phyloP scores from a whole-genome alignment of 2,797 vertebrate genomes.

The Muscicapa comitata region DNA sequence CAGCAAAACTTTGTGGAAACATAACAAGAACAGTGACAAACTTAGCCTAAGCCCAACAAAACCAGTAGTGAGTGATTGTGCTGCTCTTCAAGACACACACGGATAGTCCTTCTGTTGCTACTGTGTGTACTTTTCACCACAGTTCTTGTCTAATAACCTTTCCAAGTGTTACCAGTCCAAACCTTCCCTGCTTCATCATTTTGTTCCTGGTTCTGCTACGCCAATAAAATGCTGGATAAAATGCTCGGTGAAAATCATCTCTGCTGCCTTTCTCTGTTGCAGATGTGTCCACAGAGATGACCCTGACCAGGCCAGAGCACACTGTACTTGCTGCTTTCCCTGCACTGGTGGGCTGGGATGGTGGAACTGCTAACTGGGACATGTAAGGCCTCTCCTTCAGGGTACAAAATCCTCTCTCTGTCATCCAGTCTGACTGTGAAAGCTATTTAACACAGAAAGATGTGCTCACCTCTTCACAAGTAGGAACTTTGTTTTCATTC shows the following conservation, averaged over 20 bases:
- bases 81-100: neutral
- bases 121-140: neutral
- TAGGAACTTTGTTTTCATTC: constrained; percentile 83
- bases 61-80: neutral
- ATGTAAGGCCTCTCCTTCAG: neutral
- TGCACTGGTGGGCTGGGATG: neutral
- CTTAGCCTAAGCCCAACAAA: neutral
- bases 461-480: constrained; percentile 83
- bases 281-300: neutral
- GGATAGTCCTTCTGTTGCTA: neutral
- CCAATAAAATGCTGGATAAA: neutral
- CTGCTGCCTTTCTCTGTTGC: neutral
- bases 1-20: neutral
- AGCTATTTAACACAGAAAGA: accelerated
- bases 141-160: neutral
- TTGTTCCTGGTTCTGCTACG: neutral
- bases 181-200: neutral
- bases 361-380: neutral
- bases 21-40: neutral
- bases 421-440: neutral
- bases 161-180: neutral
- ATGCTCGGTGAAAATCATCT: neutral
- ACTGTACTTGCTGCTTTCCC: no score
- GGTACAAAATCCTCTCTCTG: accelerated
- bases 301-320: neutral